These are phyloP conservation scores for Takifugu rubripes DNA, from an alignment of 2,797 vertebrate species.

Conservation along the genomic window DNA sequence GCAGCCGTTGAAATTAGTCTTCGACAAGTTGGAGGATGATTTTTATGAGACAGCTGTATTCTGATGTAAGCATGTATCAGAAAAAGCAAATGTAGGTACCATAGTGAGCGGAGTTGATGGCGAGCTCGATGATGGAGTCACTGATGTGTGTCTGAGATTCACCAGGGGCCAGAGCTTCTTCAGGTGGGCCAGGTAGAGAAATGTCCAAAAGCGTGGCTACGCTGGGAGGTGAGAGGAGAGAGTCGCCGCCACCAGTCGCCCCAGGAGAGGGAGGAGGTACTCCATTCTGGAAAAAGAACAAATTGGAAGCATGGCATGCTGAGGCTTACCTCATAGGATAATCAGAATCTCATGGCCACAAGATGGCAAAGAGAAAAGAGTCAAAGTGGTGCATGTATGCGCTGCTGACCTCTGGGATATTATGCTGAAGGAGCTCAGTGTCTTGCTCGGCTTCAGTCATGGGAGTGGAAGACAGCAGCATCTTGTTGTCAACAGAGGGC, in stretches of 20 bases:
- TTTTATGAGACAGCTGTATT: no score
- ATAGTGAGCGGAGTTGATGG: conserved; percentile 95
- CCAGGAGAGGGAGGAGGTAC: conserved; percentile 72
- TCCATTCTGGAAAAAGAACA: conserved; percentile 73
- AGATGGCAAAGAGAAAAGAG: neutral
- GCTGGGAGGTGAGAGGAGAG: conserved; percentile 89
- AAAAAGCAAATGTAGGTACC: conserved; percentile 62
- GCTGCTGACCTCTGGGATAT: conserved; percentile 72
- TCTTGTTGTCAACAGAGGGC: conserved; percentile 32
- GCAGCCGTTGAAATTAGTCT: neutral
- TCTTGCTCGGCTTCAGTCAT: conserved; percentile 49
- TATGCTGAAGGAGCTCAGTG: conserved; percentile 68
- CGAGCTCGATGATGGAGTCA: conserved; percentile 97
- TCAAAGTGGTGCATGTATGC: neutral
- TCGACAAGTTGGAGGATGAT: no score
- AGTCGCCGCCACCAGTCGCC: conserved; percentile 69
- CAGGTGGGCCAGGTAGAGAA: conserved; percentile 93
- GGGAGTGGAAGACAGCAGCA: conserved; percentile 45
- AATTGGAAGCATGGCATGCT: neutral
- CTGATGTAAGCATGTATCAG: no score
- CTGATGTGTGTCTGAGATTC: conserved; percentile 93
- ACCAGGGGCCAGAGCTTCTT: conserved; percentile 90
- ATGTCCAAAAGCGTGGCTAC: conserved; percentile 95
- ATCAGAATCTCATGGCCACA: neutral
- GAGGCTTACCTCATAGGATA: no score